These are phyloP conservation scores for Pygoscelis antarcticus DNA, from an alignment of 2,113 vertebrate genomes.

Conservation along the genomic window DNA sequence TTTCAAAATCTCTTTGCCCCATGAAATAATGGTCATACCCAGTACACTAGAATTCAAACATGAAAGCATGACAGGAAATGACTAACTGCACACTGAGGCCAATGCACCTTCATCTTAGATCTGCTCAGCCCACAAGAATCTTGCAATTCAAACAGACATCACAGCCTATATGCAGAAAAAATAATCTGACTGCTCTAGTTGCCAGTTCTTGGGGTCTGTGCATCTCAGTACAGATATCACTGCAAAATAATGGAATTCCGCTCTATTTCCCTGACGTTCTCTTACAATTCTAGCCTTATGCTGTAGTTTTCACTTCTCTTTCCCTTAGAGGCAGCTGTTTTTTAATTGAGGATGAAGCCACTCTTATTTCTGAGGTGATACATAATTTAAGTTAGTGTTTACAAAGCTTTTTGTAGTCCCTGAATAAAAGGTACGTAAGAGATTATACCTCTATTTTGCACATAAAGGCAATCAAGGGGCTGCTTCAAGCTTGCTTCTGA, in stretches of 20 bases:
- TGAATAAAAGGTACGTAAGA: not conserved
- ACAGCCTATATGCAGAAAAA: not conserved
- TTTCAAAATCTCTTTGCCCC: conserved; percentile 18
- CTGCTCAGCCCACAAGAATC: conserved; percentile 6
- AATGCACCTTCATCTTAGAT: conserved; percentile 44
- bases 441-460: not conserved
- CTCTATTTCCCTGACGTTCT: not conserved
- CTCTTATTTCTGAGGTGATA: not conserved
- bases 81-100: conserved; percentile 33
- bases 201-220: not conserved
- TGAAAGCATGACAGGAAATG: conserved; percentile 46
- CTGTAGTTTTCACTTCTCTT: not conserved
- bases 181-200: not conserved
- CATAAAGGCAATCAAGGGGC: not conserved
- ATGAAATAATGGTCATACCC: conserved; percentile 22
- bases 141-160: conserved; percentile 34
- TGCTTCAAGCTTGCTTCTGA: not conserved
- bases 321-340: not conserved
- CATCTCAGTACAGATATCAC: not conserved
- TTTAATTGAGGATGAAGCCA: not conserved
- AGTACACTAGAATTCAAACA: not conserved
- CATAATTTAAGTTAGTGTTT: not conserved
- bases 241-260: not conserved
- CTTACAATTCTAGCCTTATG: not conserved
- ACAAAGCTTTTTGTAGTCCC: not conserved